Percentiles rank a stretch among this genome's conserved stretches.
Conservation (phyloP, 2,797 vertebrate species). For the Rhabdomys pumilio region DNA sequence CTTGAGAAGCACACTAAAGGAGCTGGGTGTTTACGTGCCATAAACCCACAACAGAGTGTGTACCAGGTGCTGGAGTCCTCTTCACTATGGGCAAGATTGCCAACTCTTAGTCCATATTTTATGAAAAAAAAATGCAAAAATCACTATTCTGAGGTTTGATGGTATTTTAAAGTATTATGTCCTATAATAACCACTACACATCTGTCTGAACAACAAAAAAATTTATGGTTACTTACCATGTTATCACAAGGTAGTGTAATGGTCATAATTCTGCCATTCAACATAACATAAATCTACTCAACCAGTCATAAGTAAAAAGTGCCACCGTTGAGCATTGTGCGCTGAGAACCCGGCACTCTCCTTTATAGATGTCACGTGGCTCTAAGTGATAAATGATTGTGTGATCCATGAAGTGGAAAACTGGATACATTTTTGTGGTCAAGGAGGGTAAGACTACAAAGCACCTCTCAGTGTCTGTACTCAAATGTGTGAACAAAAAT, state of each 20-base stretch:
- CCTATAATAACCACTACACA: neutral
- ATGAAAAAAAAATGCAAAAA: neutral
- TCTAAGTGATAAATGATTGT: neutral
- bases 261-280: conserved; percentile 21
- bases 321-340: neutral
- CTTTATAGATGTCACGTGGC: neutral
- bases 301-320: neutral
- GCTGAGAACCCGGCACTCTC: neutral
- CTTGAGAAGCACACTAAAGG: neutral
- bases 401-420: neutral
- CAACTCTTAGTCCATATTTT: conserved; percentile 38
- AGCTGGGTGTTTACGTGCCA: neutral
- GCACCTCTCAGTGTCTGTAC: neutral
- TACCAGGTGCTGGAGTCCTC: neutral
- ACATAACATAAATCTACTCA: neutral
- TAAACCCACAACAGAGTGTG: neutral
- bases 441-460: neutral
- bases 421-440: neutral
- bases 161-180: conserved; percentile 32
- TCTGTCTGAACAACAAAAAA: neutral
- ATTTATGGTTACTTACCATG: neutral
- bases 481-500: neutral
- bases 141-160: conserved; percentile 1
- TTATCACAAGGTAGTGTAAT: conserved; percentile 5
- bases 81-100: neutral